Percentiles rank a stretch among this genome's conserved stretches.
phyloP scores from a whole-genome alignment of 2,113 vertebrate species.

The Seriola quinqueradiata region DNA sequence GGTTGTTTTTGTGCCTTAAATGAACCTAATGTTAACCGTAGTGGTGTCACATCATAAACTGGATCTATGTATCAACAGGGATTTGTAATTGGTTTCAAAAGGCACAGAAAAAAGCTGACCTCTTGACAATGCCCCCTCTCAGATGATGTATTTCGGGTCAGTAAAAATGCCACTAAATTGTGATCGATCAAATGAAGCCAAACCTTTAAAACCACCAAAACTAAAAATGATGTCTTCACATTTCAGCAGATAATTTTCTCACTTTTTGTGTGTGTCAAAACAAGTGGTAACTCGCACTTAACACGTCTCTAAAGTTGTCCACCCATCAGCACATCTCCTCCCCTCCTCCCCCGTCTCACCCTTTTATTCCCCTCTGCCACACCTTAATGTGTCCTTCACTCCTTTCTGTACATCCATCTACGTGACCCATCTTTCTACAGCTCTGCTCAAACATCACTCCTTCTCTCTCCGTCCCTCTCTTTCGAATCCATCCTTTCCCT shows the following conservation, averaged over 20 bases:
- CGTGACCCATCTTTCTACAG: constrained; percentile 4
- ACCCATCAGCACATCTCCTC: constrained; percentile 7
- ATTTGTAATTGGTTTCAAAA: too few relatives aligned
- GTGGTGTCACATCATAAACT: too few relatives aligned
- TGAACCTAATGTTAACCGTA: too few relatives aligned
- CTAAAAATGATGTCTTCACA: neutral
- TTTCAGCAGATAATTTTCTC: neutral
- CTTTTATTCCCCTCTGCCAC: constrained; percentile 20
- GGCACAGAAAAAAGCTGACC: too few relatives aligned
- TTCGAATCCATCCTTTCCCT: neutral
- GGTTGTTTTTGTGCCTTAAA: too few relatives aligned
- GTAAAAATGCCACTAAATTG: neutral
- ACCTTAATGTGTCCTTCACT: constrained; percentile 24
- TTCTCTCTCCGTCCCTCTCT: neutral
- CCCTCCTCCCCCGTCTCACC: constrained; percentile 2
- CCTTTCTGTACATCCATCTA: neutral
- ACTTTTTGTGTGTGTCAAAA: neutral
- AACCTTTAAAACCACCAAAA: neutral
- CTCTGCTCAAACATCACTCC: neutral
- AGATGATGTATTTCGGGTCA: neutral
- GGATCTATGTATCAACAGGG: too few relatives aligned
- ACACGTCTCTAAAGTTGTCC: neutral
- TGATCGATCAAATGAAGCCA: neutral
- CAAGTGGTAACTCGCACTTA: neutral
- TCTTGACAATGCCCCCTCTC: too few relatives aligned